phyloP scores from a whole-genome alignment of 2,888 invertebrate species.

The Thera britannica region DNA sequence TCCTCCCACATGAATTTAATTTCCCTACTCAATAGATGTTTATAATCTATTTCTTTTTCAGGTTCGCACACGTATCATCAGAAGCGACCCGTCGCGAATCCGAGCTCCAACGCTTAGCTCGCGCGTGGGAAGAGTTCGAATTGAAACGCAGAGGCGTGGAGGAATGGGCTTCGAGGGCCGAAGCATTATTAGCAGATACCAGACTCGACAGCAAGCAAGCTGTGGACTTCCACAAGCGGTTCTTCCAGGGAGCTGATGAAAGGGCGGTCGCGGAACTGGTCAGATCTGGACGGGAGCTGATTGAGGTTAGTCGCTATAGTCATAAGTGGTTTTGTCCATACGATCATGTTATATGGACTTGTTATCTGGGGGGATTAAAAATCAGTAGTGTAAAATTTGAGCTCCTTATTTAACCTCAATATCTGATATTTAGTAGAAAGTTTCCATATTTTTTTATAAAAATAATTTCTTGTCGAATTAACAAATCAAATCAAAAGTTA shows the following conservation, averaged over 20 bases:
- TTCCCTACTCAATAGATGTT: not conserved
- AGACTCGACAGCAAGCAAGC: constrained; percentile 91
- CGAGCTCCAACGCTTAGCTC: constrained; percentile 90
- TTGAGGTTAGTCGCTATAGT: constrained; percentile 79
- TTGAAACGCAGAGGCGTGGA: constrained; percentile 91
- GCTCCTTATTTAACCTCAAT: too few species aligned
- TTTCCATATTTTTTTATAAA: too few species aligned
- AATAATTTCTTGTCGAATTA: too few species aligned
- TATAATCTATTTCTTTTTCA: constrained; percentile 35
- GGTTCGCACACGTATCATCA: constrained; percentile 90
- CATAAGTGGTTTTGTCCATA: not conserved
- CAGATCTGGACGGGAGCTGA: constrained; percentile 89
- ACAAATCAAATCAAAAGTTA: too few species aligned
- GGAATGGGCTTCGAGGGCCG: constrained; percentile 95
- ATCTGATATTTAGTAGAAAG: too few species aligned
- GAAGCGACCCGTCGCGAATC: constrained; percentile 91
- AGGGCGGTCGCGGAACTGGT: constrained; percentile 92
- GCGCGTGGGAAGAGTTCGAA: constrained; percentile 94
- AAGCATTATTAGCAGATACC: constrained; percentile 91
- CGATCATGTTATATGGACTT: not conserved
- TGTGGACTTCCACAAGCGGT: constrained; percentile 93
- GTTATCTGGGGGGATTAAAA: not conserved
- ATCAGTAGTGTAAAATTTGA: not conserved
- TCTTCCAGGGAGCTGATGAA: constrained; percentile 95
- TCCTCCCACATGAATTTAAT: not conserved